These are phyloP conservation scores for Diarsia mendica DNA, from an alignment of 2,888 invertebrate species.

Conservation along the genomic window DNA sequence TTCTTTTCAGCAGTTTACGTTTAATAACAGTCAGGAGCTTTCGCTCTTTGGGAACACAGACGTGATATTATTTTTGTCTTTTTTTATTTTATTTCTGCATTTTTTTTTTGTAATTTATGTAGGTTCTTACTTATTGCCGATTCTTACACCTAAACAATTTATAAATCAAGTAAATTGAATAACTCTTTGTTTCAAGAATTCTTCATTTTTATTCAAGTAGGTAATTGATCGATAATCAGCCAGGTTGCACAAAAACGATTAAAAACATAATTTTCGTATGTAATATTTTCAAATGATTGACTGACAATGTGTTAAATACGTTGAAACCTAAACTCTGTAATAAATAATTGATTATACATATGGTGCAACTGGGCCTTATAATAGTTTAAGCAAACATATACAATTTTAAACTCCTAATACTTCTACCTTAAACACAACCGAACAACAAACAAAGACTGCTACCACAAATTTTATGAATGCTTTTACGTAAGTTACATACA, in stretches of 20 bases:
- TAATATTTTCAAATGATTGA: not conserved
- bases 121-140: no score
- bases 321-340: not conserved
- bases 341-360: no score
- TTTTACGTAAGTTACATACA: conserved; percentile 50
- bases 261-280: no score
- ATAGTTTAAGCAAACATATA: not conserved
- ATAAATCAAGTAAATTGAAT: no score
- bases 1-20: not conserved
- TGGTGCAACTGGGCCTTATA: not conserved
- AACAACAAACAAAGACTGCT: conserved; percentile 22
- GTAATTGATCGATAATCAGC: no score
- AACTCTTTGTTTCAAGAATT: no score
- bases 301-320: not conserved
- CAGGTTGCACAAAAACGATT: no score
- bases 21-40: not conserved
- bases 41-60: not conserved
- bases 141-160: no score
- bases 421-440: not conserved
- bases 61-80: no score
- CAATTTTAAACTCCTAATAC: conserved; percentile 1
- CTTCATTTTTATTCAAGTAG: no score
- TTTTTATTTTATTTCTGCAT: no score
- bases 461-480: conserved; percentile 41
- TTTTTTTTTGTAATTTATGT: no score